Evolutionary conservation across 2,888 invertebrate species (phyloP).

Genomic region (Heteropelma amictum): DNA sequence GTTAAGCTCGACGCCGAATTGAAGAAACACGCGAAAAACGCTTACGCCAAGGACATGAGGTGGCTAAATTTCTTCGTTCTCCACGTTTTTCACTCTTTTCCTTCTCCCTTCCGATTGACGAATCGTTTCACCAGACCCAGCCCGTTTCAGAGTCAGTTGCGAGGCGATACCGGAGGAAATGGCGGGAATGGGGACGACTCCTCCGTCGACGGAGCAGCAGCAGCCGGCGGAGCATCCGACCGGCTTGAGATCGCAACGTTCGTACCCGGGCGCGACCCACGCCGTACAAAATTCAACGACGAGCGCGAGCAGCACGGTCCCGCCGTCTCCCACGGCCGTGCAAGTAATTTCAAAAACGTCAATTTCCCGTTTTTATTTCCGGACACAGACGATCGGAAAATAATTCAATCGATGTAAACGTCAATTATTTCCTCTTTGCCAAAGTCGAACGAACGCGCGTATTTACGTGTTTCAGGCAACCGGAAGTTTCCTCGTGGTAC

Average conservation of each 20-base stretch:
- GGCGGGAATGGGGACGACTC: slow-evolving; percentile 85
- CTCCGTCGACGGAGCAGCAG: slow-evolving; percentile 80
- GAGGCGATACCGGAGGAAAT: slow-evolving; percentile 96
- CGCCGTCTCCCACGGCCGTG: slow-evolving; percentile 78
- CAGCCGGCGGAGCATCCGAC: slow-evolving; percentile 77
- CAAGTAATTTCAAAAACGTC: slow-evolving; percentile 62
- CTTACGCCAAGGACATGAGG: slow-evolving; percentile 85
- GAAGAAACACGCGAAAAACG: slow-evolving; percentile 84
- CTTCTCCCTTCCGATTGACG: too few species aligned
- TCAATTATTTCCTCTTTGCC: background rate
- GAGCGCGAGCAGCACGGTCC: slow-evolving; percentile 75
- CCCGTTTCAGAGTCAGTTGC: slow-evolving; percentile 84
- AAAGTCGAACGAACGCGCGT: background rate
- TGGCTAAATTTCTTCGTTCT: slow-evolving; percentile 32
- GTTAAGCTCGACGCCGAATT: slow-evolving; percentile 77
- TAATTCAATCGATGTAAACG: background rate
- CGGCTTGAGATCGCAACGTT: slow-evolving; percentile 78
- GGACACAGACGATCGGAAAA: background rate
- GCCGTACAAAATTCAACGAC: slow-evolving; percentile 71
- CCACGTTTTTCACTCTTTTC: background rate
- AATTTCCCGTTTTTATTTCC: background rate
- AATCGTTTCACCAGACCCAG: too few species aligned
- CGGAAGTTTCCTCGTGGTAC: slow-evolving; percentile 68
- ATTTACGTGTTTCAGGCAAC: slow-evolving; percentile 62
- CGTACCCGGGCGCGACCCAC: slow-evolving; percentile 78